phyloP scores from a whole-genome alignment of 2,113 vertebrate species.

The Fukomys damarensis region DNA sequence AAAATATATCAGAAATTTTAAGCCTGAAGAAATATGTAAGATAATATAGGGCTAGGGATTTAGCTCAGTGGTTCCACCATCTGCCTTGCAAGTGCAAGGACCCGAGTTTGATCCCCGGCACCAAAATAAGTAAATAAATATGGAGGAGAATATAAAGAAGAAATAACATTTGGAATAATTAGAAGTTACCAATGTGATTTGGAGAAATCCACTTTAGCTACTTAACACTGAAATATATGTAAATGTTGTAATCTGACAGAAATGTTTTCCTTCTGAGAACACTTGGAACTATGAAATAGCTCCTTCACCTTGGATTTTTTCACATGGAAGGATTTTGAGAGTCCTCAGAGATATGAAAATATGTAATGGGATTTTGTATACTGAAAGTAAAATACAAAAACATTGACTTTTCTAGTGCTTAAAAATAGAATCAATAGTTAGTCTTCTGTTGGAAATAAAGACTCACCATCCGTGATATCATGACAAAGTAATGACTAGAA shows the following conservation, averaged over 20 bases:
- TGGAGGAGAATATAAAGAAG: background rate
- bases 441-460: slow-evolving; percentile 15
- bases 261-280: background rate
- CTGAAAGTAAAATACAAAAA: slow-evolving; percentile 43
- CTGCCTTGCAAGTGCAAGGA: no score
- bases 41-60: no score
- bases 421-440: background rate
- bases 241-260: background rate
- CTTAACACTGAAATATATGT: background rate
- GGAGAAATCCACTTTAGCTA: background rate
- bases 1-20: slow-evolving; percentile 32
- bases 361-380: background rate
- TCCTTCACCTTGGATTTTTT: background rate
- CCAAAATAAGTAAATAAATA: no score
- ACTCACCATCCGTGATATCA: background rate
- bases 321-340: background rate
- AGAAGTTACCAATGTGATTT: background rate
- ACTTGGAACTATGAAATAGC: background rate
- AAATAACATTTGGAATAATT: background rate
- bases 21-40: background rate
- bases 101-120: no score
- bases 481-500: slow-evolving; percentile 1
- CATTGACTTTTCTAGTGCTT: background rate
- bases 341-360: background rate
- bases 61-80: no score